Base-by-base conservation (phyloP, 2,113 vertebrate genomes). In the Octodon degus region DNA sequence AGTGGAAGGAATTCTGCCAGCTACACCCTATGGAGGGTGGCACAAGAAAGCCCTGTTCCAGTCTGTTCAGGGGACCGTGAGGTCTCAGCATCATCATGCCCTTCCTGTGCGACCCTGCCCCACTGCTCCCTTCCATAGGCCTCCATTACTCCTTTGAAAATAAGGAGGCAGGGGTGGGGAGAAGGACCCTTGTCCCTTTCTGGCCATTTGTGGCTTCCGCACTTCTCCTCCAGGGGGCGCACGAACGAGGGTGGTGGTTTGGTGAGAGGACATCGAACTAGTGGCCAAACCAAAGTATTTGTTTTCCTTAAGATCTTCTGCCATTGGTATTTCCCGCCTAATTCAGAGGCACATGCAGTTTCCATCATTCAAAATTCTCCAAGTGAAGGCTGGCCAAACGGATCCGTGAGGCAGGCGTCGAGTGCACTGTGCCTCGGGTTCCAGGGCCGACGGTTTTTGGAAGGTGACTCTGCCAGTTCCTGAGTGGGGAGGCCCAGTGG, bases 181-280 rank as follows among this genome's bases (percentile, higher is more conserved):
- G 34, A 84, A 40, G 14, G 53, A 55, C 47, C 0, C 9, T 6
- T 72, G 60, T 30, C 50, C 47, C 58, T 43, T 34, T 67, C 10
- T 67, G 79, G 55, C 50, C n/a, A 7, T 32, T 85, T 72, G 40
- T 17, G 30, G 7, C 27, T 77, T 27, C 62, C 90, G 43, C 14
- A 0, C 22, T 17, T 63, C 17, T 81, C 86, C 80, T 83, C 86
- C n/a, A 83, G 74, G 43, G 86, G 65, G 90, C 27, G 58, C 20
- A 16, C 3, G 27, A 47, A 82, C 3, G 82, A 91, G 43, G 58
- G 30, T 58, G 62, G 91, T 27, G 91, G 91, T 76, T 86, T 97
- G 86, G 76, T 63, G 68, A 74, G 90, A 91, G 79, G 92, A 96
- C 95, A 50, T 86, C 55, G 79, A 95, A 80, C 40, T 82, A 67